These are phyloP conservation scores for Tupaia chinensis DNA, from an alignment of 2,113 vertebrate species.

Conservation along the genomic window DNA sequence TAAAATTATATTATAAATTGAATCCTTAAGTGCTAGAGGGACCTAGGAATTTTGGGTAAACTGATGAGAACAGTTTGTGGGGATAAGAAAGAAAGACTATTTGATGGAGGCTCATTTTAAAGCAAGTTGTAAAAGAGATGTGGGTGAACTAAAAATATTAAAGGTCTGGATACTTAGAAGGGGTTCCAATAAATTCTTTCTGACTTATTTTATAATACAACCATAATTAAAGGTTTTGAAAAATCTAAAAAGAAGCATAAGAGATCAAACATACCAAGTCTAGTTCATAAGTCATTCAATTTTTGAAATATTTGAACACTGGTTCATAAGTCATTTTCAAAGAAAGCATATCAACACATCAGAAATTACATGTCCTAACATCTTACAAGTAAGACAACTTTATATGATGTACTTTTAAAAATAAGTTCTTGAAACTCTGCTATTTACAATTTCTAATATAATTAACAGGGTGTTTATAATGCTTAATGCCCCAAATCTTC, in stretches of 20 bases:
- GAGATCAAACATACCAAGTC: background rate
- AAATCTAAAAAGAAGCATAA: background rate
- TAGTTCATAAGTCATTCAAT: no score
- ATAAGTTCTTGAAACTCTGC: constrained; percentile 57
- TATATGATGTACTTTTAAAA: background rate
- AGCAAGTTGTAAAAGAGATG: background rate
- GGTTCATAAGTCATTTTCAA: background rate
- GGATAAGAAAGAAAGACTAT: background rate
- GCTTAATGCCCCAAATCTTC: constrained; percentile 81
- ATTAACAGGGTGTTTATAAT: constrained; percentile 84
- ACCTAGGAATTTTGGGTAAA: background rate
- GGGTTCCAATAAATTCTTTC: background rate
- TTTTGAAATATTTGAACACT: no score
- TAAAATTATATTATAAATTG: background rate
- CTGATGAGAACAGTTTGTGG: accelerated
- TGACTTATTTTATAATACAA: background rate
- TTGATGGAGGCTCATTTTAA: accelerated
- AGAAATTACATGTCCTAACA: background rate
- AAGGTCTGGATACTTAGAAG: background rate
- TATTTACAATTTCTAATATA: constrained; percentile 77
- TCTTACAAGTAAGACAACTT: background rate
- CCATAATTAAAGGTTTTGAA: background rate
- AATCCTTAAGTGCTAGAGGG: background rate
- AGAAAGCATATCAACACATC: background rate
- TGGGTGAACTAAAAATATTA: background rate